Evolutionary conservation across 2,888 invertebrate genomes (phyloP).

Genomic region (Lamproptera curius): DNA sequence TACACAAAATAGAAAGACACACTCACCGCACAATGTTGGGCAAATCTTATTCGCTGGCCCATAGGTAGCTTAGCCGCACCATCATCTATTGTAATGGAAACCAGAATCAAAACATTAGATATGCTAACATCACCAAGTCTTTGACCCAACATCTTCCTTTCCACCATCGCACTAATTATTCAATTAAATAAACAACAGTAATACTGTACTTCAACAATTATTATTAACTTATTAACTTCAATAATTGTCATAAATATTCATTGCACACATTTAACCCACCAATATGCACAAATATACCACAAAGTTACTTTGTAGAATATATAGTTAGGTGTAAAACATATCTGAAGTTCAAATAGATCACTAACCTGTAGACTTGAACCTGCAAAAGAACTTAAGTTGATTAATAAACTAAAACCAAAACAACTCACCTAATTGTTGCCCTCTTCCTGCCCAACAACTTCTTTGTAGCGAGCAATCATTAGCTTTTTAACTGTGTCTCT

Average conservation of each 20-base stretch:
- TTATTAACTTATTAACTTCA: no score
- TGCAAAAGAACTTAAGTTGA: conserved; percentile 40
- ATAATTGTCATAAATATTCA: no score
- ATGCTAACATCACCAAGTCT: conserved; percentile 13
- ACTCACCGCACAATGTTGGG: conserved; percentile 50
- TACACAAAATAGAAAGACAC: conserved; percentile 29
- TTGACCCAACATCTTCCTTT: no score
- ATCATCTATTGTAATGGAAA: conserved; percentile 65
- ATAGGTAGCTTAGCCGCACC: conserved; percentile 39
- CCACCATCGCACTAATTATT: no score
- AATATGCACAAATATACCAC: no score
- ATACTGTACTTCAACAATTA: no score
- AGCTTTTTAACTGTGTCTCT: conserved; percentile 94
- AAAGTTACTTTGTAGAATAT: no score
- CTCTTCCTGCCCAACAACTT: conserved; percentile 82
- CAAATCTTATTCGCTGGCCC: conserved; percentile 41
- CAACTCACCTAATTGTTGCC: conserved; percentile 62
- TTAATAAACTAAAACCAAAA: conserved; percentile 28
- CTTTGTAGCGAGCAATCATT: conserved; percentile 92
- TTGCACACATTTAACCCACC: no score
- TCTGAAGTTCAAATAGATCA: no score
- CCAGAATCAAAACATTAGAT: conserved; percentile 72
- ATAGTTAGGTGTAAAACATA: no score
- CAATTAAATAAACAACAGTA: no score
- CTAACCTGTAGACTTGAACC: conserved; percentile 50